Evolutionary conservation across 1,140 invertebrate species (phyloP).

Genomic region (Tetramorium simillimum): DNA sequence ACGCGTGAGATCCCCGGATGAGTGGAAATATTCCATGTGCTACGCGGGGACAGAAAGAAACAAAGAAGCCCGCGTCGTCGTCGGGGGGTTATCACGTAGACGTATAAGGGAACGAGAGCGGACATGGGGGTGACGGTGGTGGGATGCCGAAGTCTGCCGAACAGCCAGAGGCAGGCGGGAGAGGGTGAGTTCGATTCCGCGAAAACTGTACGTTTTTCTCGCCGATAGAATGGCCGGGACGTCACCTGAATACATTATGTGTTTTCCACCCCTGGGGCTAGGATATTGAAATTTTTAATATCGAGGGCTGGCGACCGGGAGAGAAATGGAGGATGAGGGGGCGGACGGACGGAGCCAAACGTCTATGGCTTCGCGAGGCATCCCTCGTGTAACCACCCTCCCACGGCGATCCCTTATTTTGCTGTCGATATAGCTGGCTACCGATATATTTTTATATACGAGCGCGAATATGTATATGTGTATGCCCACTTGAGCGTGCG

Average conservation of each 20-base stretch:
- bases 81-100: conserved; percentile 61
- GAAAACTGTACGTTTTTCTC: conserved; percentile 86
- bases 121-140: conserved; percentile 61
- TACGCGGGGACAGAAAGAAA: conserved; percentile 74
- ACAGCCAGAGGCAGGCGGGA: conserved; percentile 27
- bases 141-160: conserved; percentile 76
- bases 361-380: conserved; percentile 78
- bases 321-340: conserved; percentile 38
- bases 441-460: conserved; percentile 53
- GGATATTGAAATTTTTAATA: conserved; percentile 87
- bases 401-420: conserved; percentile 75
- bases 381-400: conserved; percentile 76
- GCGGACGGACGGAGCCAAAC: conserved; percentile 72
- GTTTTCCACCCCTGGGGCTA: conserved; percentile 85
- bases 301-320: conserved; percentile 80
- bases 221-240: conserved; percentile 86
- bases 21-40: conserved; percentile 67
- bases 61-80: conserved; percentile 76
- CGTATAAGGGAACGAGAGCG: conserved; percentile 45
- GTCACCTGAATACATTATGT: conserved; percentile 86
- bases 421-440: conserved; percentile 72
- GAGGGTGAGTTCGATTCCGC: conserved; percentile 83
- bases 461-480: conserved; percentile 46
- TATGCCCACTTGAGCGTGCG: conserved; percentile 3
- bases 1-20: conserved; percentile 43